Percentiles rank a stretch among this genome's conserved stretches.
Conservation (phyloP, 1,140 invertebrate genomes). For the Amyelois transitella region DNA sequence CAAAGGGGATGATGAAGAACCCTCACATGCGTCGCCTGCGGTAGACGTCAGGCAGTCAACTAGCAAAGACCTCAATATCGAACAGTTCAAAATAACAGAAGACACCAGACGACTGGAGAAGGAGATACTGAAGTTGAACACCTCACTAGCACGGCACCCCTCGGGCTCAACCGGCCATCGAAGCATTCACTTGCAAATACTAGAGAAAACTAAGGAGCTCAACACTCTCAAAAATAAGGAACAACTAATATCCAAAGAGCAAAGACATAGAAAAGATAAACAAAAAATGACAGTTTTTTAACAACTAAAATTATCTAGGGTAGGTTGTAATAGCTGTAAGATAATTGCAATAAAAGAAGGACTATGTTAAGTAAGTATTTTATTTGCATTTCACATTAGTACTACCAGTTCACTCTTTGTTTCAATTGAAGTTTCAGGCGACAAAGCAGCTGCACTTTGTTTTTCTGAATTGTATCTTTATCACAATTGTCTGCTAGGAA, state of each 20-base stretch:
- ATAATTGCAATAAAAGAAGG: neutral
- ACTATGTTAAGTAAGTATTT: conserved; percentile 3
- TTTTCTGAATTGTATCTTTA: neutral
- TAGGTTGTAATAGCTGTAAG: neutral
- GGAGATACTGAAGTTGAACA: conserved; percentile 80
- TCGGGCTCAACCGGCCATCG: conserved; percentile 75
- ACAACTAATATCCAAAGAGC: conserved; percentile 79
- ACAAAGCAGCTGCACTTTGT: too few species aligned
- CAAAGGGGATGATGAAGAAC: conserved; percentile 26
- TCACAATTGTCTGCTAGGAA: neutral
- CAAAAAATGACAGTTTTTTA: conserved; percentile 67
- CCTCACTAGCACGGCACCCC: conserved; percentile 77
- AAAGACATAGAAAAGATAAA: conserved; percentile 79
- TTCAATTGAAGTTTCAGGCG: neutral
- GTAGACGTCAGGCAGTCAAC: conserved; percentile 76
- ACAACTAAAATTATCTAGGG: conserved; percentile 2
- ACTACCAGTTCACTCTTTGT: neutral
- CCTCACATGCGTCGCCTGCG: conserved; percentile 18
- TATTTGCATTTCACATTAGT: conserved; percentile 4
- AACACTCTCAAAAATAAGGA: conserved; percentile 76
- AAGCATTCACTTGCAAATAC: conserved; percentile 76
- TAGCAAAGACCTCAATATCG: conserved; percentile 82
- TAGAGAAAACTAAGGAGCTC: conserved; percentile 78
- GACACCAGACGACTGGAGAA: conserved; percentile 80
- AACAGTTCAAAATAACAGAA: conserved; percentile 83